Evolutionary conservation across 2,113 vertebrate genomes (phyloP).

Genomic region (Stegostoma tigrinum): DNA sequence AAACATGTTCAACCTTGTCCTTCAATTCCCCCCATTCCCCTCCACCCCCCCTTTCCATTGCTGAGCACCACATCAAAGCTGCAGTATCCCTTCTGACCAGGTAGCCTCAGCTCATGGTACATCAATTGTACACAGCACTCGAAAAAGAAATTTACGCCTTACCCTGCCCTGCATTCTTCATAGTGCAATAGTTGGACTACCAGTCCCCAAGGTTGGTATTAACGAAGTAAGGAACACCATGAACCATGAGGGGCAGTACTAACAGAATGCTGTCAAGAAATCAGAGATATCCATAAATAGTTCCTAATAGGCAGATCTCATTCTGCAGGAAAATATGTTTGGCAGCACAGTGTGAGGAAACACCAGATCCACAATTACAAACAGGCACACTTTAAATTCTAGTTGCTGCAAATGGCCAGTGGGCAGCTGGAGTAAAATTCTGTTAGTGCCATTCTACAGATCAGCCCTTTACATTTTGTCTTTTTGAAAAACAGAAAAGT

Average conservation of each 20-base stretch:
- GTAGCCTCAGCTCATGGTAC: background rate
- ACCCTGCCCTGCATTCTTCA: background rate
- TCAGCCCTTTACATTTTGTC: background rate
- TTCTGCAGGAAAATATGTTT: background rate
- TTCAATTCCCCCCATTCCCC: background rate
- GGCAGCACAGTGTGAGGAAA: background rate
- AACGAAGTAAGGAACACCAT: background rate
- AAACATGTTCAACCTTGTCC: background rate
- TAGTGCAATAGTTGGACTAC: background rate
- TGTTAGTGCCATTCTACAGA: background rate
- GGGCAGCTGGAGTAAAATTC: background rate
- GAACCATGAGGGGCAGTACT: background rate
- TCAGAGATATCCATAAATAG: background rate
- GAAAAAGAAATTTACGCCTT: background rate
- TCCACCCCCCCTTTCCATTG: background rate
- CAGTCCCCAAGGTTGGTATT: background rate
- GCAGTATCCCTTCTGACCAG: slow-evolving; percentile 9
- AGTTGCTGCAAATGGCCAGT: background rate
- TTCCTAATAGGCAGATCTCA: background rate
- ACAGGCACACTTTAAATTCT: background rate
- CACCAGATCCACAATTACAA: background rate
- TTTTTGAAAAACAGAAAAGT: background rate
- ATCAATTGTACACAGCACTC: background rate
- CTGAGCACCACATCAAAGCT: background rate
- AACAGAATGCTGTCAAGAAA: background rate